phyloP scores from a whole-genome alignment of 2,888 invertebrate species.

The Pollenia amentaria region DNA sequence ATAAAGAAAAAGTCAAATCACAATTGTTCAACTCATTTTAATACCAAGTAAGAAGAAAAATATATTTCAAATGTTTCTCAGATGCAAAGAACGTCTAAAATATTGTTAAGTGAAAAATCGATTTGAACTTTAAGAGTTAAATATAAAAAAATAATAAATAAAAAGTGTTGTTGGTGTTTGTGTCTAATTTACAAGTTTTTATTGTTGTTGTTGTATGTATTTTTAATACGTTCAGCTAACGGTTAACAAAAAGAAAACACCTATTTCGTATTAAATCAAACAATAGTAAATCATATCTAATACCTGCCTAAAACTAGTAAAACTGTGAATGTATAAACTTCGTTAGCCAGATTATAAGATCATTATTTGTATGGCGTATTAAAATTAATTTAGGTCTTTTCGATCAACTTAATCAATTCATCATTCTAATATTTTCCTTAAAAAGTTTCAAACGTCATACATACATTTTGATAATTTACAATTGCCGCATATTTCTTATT shows the following conservation, averaged over 20 bases:
- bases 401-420: neutral
- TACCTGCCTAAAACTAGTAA: neutral
- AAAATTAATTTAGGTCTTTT: neutral
- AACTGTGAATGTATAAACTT: neutral
- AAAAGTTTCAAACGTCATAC: constrained; percentile 38
- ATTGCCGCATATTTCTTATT: constrained; percentile 41
- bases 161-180: constrained; percentile 30
- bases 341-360: neutral
- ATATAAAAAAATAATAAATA: neutral
- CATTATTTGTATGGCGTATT: no score
- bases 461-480: constrained; percentile 33
- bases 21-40: constrained; percentile 13
- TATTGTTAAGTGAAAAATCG: constrained; percentile 65
- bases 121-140: constrained; percentile 54
- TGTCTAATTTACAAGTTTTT: constrained; percentile 16
- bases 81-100: constrained; percentile 39
- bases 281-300: constrained; percentile 21
- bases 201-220: constrained; percentile 49
- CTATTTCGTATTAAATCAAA: constrained; percentile 28
- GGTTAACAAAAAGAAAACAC: constrained; percentile 43
- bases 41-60: neutral
- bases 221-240: constrained; percentile 42
- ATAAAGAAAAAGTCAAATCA: neutral
- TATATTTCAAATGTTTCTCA: constrained; percentile 18
- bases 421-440: constrained; percentile 8